Evolutionary conservation across 2,797 vertebrate species (phyloP), one percentile per base, ranked within the genome.

Genomic region (Dicrostonyx torquatus): DNA sequence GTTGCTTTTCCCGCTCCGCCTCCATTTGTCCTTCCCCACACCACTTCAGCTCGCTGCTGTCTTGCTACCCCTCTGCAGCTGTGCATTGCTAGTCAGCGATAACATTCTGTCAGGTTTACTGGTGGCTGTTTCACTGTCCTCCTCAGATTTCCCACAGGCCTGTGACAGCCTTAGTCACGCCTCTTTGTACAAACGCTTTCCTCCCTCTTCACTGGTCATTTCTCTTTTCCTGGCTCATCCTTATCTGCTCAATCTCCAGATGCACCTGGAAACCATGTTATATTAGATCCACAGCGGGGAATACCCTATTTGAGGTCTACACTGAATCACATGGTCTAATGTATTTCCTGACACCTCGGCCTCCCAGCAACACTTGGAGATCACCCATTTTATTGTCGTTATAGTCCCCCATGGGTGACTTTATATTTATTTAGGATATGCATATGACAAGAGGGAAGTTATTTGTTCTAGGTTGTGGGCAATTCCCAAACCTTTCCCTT

Each of bases 381-480:
- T 48, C 17, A 90, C 22, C 8, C 72, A 37, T 76, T 89, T 82
- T 48, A 48, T 24, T 89, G 13, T 92, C 34, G 37, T 77, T 68
- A 26, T 24, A 66, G 15, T 4, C 66, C 29, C n/a, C n/a, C n/a
- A n/a, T 86, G 48, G 70, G 66, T 77, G 48, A 55, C 43, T 66
- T 89, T 68, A 22, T 37, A 60, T 17, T 93, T 18, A 3, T 72
- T 72, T 40, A 75, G 22, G 80, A 72, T 70, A 79, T 66, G 76
- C 85, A 95, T 89, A 50, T 50, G 34, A 73, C 89, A 76, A n/a
- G 66, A 60, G 53, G 26, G n/a, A 88, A 68, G 2, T 90, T 84
- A 3, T 90, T 48, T 80, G 48, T 66, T 79, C 80, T 45, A 87
- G 93, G 58, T 45, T 89, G 24, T 48, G 78, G 64, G n/a, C 15